These are phyloP conservation scores for Aphelocoma coerulescens DNA, from an alignment of 2,113 vertebrate genomes.

Conservation along the genomic window DNA sequence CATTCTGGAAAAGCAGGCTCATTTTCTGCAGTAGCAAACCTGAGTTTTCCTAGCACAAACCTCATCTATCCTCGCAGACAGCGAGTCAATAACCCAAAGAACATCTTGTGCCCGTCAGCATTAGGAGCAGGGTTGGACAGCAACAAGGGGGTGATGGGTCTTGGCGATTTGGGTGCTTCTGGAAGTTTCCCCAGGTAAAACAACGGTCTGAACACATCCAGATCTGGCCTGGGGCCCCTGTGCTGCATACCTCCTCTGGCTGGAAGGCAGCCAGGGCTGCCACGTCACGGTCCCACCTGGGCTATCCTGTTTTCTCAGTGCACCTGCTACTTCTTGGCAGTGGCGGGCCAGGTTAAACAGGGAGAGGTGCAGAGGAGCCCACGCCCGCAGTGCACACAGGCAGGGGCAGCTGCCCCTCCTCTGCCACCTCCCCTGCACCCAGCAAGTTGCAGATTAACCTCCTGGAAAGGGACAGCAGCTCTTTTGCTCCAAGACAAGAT, in stretches of 20 bases:
- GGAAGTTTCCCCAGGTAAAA: background rate
- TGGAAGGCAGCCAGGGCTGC: conserved; percentile 6
- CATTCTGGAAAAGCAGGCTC: background rate
- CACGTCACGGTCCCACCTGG: background rate
- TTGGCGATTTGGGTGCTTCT: background rate
- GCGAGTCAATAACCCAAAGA: background rate
- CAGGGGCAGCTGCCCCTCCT: background rate
- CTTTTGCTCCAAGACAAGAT: background rate
- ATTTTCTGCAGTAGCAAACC: background rate
- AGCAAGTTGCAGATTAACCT: background rate
- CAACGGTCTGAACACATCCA: fast-evolving
- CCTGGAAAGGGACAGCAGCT: background rate
- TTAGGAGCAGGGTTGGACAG: background rate
- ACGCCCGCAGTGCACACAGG: background rate
- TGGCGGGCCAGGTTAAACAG: fast-evolving
- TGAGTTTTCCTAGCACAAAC: background rate
- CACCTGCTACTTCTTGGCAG: background rate
- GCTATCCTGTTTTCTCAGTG: background rate
- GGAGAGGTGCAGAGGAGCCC: background rate
- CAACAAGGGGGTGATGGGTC: fast-evolving
- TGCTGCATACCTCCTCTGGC: background rate
- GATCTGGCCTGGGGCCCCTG: background rate
- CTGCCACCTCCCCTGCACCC: background rate
- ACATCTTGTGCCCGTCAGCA: background rate
- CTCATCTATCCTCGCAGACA: background rate